Evolutionary conservation across 2,797 vertebrate species (phyloP), one percentile per base, ranked within the genome.

Genomic region (Darevskia mixta): DNA sequence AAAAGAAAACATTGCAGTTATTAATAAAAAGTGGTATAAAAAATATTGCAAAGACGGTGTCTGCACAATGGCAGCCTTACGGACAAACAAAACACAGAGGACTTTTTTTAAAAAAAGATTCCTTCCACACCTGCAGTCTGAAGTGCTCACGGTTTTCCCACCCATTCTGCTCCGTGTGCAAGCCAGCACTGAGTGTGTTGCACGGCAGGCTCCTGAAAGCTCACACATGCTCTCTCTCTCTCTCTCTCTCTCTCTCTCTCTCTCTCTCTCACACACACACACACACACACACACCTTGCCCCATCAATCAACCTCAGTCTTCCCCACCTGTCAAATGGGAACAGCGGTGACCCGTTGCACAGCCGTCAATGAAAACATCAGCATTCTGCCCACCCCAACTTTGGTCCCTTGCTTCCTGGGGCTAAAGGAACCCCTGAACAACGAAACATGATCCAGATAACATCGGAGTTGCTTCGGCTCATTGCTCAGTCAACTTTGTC

Each of bases 301-400:
- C 49, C 49, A 55, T 15, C 49, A 7, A 64, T 64, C 38, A 29
- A n/a, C 15, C 55, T 66, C 71, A 35, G n/a, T 29, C 32, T 66
- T 45, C n/a, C 32, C 66, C 23, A 35, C 66, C 71, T 82, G 43
- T 64, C 64, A 75, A 82, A 77, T 49, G 43, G 72, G 29, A 25
- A 27, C 17, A 0, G 8, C 10, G 8, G 4, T 32, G 43, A 32
- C 29, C 35, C 20, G 13, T 45, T 61, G 55, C 43, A 38, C 9
- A 69, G 80, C 32, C 23, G 11, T 35, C 25, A 41, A 18, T 35
- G n/a, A 38, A 87, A 87, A 71, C 66, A 71, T 82, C 88, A 83
- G 41, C 87, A 88, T 88, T 88, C 90, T 93, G 93, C 89, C 89
- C 79, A 27, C 41, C 3, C 77, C 20, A 27, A 25, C 73, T 38